Evolutionary conservation across 2,113 vertebrate species (phyloP).

Genomic region (Gnathonemus echidnorhynchus): DNA sequence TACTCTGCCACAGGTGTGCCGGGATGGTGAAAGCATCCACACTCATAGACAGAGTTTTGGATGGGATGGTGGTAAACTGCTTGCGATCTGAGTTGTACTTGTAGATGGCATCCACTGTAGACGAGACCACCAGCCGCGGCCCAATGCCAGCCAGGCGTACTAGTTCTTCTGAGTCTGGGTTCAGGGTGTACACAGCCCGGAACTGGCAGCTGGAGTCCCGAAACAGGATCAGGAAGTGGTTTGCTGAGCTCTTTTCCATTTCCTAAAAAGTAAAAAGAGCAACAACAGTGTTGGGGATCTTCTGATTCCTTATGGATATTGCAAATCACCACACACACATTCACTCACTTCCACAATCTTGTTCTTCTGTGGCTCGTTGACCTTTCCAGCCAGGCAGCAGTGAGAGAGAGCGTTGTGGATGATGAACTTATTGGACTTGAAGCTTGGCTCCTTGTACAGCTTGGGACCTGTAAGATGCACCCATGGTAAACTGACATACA

Average conservation of each 20-base stretch:
- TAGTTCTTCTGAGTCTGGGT: conserved; percentile 69
- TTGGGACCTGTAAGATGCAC: conserved; percentile 64
- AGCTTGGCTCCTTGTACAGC: conserved; percentile 85
- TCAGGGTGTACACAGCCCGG: conserved; percentile 73
- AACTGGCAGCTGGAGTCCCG: conserved; percentile 84
- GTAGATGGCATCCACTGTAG: conserved; percentile 78
- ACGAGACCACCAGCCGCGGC: conserved; percentile 58
- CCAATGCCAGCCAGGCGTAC: conserved; percentile 69
- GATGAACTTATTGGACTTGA: conserved; percentile 90
- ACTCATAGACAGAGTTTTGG: conserved; percentile 80
- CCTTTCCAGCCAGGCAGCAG: conserved; percentile 84
- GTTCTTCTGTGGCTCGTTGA: conserved; percentile 81
- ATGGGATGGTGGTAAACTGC: conserved; percentile 80
- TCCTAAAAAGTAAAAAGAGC: conserved; percentile 55
- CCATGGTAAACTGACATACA: background rate
- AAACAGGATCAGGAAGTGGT: conserved; percentile 87
- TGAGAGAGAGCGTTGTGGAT: conserved; percentile 83
- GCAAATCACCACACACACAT: background rate
- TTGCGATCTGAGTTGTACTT: conserved; percentile 90
- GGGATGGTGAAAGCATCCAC: conserved; percentile 88
- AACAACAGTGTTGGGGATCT: background rate
- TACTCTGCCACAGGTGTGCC: conserved; percentile 72
- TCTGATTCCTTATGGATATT: background rate
- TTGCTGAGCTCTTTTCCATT: conserved; percentile 79
- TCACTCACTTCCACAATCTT: conserved; percentile 76